Conservation (phyloP, 1,140 invertebrate genomes). For the Agrilus planipennis region DNA sequence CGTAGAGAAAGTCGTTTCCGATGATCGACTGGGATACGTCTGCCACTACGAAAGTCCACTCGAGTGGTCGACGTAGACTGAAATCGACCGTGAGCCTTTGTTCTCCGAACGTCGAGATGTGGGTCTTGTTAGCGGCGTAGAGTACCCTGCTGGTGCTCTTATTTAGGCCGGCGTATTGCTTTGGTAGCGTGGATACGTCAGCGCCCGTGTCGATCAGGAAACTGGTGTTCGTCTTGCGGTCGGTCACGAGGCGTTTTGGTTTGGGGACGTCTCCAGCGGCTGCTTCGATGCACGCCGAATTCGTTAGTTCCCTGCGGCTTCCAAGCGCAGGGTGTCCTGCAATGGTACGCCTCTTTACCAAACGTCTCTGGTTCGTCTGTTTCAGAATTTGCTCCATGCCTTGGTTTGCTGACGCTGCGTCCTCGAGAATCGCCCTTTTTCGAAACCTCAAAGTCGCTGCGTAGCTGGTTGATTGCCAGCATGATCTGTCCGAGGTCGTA, state of each 20-base stretch:
- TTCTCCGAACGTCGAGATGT: conserved; percentile 28
- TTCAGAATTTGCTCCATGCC: no score
- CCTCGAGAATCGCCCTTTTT: no score
- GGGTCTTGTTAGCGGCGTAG: conserved; percentile 16
- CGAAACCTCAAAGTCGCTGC: no score
- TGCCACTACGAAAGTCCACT: conserved; percentile 32
- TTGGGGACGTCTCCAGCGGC: no score
- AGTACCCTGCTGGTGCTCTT: conserved; percentile 17
- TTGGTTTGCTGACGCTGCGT: no score
- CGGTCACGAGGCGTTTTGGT: conserved; percentile 15
- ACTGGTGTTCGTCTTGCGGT: conserved; percentile 8
- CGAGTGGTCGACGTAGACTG: conserved; percentile 21
- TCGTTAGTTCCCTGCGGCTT: no score
- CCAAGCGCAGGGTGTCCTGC: no score
- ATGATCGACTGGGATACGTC: conserved; percentile 29
- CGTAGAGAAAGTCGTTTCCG: conserved; percentile 30
- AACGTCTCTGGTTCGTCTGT: no score
- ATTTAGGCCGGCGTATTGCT: neutral
- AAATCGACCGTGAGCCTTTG: conserved; percentile 24
- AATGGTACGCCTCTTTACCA: no score
- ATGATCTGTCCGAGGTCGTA: no score
- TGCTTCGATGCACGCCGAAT: no score
- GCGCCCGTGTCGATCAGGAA: conserved; percentile 11
- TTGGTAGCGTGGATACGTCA: conserved; percentile 3
- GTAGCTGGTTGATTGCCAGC: no score